A percentile compares a stretch with the other conserved stretches of the same genome.
These are phyloP conservation scores for Phainopepla nitens DNA, from an alignment of 2,113 vertebrate species.

Conservation along the genomic window DNA sequence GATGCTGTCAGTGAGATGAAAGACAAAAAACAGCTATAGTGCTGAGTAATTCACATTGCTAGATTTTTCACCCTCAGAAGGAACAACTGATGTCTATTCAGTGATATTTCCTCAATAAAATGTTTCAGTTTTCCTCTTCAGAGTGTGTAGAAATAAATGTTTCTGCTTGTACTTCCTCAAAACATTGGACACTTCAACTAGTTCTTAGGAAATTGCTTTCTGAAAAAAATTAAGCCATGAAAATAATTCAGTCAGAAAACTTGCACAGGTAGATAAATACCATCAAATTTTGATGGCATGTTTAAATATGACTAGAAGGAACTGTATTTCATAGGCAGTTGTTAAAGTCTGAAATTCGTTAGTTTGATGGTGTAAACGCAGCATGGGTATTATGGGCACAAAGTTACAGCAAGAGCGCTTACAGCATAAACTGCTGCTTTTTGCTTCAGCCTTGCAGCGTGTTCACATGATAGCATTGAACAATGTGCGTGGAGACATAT, in stretches of 20 bases:
- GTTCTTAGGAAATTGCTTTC: neutral
- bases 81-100: neutral
- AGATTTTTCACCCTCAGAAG: neutral
- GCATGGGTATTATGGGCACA: neutral
- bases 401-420: neutral
- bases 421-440: neutral
- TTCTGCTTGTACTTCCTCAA: neutral
- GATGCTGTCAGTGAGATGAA: conserved; percentile 35
- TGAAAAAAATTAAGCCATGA: neutral
- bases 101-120: neutral
- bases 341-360: neutral
- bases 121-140: neutral
- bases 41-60: conserved; percentile 17
- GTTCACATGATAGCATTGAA: rapidly evolving
- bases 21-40: neutral
- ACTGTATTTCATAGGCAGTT: neutral
- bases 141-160: neutral
- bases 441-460: neutral
- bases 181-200: neutral
- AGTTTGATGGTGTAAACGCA: neutral
- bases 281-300: neutral
- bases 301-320: neutral
- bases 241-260: neutral
- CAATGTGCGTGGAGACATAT: neutral
- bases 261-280: neutral